Conservation (phyloP, 2,797 vertebrate species). For the Parauchenoglanis ngamensis region DNA sequence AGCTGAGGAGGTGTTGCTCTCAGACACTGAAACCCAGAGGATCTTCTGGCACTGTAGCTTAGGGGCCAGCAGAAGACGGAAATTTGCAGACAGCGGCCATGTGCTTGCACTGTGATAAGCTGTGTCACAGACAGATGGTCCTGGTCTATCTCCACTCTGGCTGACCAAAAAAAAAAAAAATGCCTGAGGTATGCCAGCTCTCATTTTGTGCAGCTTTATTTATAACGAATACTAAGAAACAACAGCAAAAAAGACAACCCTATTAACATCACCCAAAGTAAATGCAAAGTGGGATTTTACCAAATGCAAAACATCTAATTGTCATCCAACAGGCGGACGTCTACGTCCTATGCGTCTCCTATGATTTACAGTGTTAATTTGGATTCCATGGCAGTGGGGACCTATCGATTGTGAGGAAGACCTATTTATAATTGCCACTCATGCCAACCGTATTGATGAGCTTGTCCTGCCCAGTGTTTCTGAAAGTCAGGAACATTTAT, state of each 20-base stretch:
- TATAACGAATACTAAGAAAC: not conserved
- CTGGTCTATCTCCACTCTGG: slow-evolving; percentile 16
- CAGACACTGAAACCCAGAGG: slow-evolving; percentile 52
- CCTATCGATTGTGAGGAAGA: slow-evolving; percentile 68
- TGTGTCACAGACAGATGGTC: slow-evolving; percentile 44
- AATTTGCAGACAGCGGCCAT: slow-evolving; percentile 58
- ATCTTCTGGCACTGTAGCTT: slow-evolving; percentile 53
- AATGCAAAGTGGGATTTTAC: slow-evolving; percentile 1
- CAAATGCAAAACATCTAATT: slow-evolving; percentile 31
- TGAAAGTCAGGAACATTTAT: slow-evolving; percentile 80
- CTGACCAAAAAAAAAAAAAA: not conserved
- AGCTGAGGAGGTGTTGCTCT: slow-evolving; percentile 54
- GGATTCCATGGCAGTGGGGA: slow-evolving; percentile 48
- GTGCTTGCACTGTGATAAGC: slow-evolving; percentile 53
- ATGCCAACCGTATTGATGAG: slow-evolving; percentile 72
- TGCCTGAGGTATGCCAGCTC: slow-evolving; percentile 4
- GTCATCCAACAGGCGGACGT: not conserved
- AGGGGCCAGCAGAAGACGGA: slow-evolving; percentile 46
- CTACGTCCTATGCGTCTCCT: slow-evolving; percentile 25
- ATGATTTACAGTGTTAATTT: slow-evolving; percentile 50
- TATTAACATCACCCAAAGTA: slow-evolving; percentile 13
- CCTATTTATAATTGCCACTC: slow-evolving; percentile 70
- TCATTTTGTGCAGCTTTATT: not conserved
- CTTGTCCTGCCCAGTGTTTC: slow-evolving; percentile 55
- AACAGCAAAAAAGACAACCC: not conserved